phyloP scores from a whole-genome alignment of 2,888 invertebrate species.

The Temnothorax unifasciatus region DNA sequence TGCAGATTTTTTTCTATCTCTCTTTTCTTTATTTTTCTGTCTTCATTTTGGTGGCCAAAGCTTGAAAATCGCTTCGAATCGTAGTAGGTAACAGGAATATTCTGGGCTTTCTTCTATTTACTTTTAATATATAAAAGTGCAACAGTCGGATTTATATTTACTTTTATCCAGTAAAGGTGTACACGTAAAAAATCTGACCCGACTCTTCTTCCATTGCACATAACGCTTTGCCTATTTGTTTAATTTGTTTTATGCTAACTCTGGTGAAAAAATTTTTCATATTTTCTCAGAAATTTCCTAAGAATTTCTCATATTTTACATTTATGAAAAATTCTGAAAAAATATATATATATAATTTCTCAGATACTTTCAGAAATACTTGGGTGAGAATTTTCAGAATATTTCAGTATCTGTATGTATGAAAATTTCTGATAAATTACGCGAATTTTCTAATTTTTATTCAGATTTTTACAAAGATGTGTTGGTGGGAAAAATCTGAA shows the following conservation, averaged over 20 bases:
- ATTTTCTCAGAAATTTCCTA: no score
- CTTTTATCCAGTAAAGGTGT: not conserved
- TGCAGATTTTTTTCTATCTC: not conserved
- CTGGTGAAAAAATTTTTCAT: no score
- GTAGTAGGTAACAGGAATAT: not conserved
- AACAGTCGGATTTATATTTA: not conserved
- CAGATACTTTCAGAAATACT: no score
- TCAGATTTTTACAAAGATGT: no score
- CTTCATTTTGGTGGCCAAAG: not conserved
- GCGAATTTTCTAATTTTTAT: no score
- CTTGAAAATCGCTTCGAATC: not conserved
- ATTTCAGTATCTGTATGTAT: no score
- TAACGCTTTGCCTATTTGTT: constrained; percentile 32
- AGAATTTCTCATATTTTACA: no score
- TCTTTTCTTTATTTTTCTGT: not conserved
- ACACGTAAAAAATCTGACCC: not conserved
- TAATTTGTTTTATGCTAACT: not conserved
- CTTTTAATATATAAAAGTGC: constrained; percentile 15
- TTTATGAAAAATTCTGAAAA: no score
- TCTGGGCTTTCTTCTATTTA: not conserved
- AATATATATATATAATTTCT: no score
- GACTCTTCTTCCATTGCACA: constrained; percentile 16
- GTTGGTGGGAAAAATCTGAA: no score
- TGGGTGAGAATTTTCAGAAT: no score
- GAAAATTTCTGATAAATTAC: no score